Percentiles rank a stretch among this genome's conserved stretches.
phyloP scores from a whole-genome alignment of 2,113 vertebrate species.

The Cavia porcellus region DNA sequence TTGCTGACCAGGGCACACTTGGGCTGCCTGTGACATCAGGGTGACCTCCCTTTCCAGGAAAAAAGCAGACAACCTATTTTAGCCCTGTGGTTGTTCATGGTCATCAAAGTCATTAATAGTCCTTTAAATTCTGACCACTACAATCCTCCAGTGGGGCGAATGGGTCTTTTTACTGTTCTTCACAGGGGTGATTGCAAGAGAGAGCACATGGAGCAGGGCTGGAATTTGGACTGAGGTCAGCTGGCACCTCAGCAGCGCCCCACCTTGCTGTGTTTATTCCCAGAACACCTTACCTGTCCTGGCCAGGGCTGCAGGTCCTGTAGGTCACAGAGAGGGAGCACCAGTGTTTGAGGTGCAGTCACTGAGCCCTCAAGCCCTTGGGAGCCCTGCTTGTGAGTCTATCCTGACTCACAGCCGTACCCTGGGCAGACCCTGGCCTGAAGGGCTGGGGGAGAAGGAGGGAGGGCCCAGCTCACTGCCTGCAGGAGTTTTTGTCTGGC shows the following conservation, averaged over 20 bases:
- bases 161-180: background rate
- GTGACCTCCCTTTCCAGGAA: background rate
- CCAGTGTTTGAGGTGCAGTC: background rate
- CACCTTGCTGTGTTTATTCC: background rate
- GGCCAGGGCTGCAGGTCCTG: background rate
- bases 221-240: background rate
- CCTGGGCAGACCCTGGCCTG: background rate
- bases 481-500: background rate
- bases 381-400: background rate
- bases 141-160: background rate
- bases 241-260: background rate
- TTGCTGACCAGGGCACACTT: background rate
- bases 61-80: background rate
- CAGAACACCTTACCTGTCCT: background rate
- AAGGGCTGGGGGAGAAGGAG: background rate
- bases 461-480: background rate
- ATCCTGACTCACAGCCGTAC: background rate
- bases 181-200: background rate
- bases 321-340: background rate
- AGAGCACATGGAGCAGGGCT: background rate
- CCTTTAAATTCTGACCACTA: conserved; percentile 4
- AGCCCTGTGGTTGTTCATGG: background rate
- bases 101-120: background rate
- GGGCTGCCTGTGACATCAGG: background rate
- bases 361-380: background rate